Base-by-base conservation (phyloP, 2,797 vertebrate genomes). In the Acestrorhynchus altus region DNA sequence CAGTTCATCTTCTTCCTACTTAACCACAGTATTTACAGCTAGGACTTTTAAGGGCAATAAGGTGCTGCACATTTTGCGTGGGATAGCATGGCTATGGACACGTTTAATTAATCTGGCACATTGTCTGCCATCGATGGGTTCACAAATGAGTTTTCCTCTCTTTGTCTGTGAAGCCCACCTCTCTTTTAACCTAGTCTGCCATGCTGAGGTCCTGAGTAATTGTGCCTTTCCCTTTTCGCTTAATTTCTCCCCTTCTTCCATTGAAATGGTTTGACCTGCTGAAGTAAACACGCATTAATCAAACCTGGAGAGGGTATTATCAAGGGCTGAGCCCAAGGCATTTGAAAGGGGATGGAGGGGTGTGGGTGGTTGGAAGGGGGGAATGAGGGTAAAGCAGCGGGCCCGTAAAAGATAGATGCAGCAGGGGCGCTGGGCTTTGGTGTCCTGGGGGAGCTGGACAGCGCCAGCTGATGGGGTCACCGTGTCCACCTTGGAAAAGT, bases 221-320 rank as follows among this genome's bases (percentile, higher is more conserved):
- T 68, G 73, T 65, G n/a, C 60, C 61, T 74, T 81, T 70, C 73
- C 67, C 39, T 20, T 76, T 75, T 24, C 82, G 57, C 73, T 56
- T 72, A 71, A 79, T 76, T 42, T 39, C 84, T 68, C 66, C 83
- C 86, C 88, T 84, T 83, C 78, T 81, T 70, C 72, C 24, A 85
- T 87, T 89, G 88, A 88, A 89, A 87, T 89, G 86, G 83, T 89
- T 86, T 87, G 90, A 90, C 90, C 91, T 89, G 87, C 89, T 57
- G 90, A 91, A 92, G 92, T 93, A 93, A 94, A 93, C 92, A 93
- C 88, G 87, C 93, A 94, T 94, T 94, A 93, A 94, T 94, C 93
- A 94, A 89, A 88, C 72, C 82, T 84, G 87, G 87, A 89, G 90
- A 90, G 89, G 84, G 90, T 90, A 89, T 88, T 85, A 89, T 92